Conservation (phyloP, 2,113 vertebrate species). For the Pedetes capensis region DNA sequence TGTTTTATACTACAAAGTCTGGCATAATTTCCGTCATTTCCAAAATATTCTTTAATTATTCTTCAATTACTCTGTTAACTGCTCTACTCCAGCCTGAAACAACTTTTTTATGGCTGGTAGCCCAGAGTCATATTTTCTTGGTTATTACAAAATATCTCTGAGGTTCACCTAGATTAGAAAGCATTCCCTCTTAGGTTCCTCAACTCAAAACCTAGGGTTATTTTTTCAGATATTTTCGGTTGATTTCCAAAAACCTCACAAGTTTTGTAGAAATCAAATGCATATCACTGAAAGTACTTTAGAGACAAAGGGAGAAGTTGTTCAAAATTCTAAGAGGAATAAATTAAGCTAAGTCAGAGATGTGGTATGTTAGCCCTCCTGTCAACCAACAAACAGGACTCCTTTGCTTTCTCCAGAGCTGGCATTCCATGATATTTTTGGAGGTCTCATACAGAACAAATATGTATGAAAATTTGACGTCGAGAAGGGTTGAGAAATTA, state of each 20-base stretch:
- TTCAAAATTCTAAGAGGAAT: not conserved
- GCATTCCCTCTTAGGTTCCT: not conserved
- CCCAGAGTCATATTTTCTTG: not conserved
- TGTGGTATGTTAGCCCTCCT: not conserved
- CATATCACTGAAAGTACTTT: not conserved
- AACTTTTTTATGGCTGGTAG: not conserved
- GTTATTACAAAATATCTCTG: not conserved
- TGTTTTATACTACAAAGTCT: not conserved
- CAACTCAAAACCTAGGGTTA: not conserved
- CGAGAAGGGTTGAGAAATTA: not conserved
- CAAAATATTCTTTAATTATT: not conserved
- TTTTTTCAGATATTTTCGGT: constrained; percentile 7
- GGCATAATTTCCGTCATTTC: not conserved
- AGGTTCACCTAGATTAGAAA: not conserved
- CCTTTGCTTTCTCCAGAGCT: not conserved
- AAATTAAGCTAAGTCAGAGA: not conserved
- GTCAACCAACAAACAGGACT: not conserved
- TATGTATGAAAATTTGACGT: not conserved
- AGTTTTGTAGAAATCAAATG: constrained; percentile 25
- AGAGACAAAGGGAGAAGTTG: not conserved
- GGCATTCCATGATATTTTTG: not conserved
- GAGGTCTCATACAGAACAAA: not conserved
- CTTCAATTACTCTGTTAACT: not conserved
- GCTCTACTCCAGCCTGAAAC: not conserved
- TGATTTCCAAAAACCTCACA: not conserved